Conservation (phyloP, 2,888 invertebrate species). For the Tridacna crocea region DNA sequence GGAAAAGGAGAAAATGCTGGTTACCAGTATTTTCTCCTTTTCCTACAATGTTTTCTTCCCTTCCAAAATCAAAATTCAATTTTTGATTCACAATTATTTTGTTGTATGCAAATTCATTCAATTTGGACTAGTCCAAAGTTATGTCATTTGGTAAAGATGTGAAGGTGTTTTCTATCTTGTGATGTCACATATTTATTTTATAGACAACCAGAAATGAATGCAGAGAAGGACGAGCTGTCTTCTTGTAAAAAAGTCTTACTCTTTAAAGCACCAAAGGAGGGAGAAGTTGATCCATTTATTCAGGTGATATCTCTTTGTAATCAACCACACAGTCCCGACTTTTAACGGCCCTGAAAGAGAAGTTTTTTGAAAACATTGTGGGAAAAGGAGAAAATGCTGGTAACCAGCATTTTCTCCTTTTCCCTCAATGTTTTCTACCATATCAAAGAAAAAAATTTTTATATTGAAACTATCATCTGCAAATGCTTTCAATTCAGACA, state of each 20-base stretch:
- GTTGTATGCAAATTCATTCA: too few relatives aligned
- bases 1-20: too few relatives aligned
- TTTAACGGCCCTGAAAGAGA: not conserved
- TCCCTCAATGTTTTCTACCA: not conserved
- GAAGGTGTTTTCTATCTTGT: not conserved
- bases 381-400: too few relatives aligned
- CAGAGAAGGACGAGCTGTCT: not conserved
- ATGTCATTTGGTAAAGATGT: too few relatives aligned
- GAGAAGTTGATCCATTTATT: constrained; percentile 41
- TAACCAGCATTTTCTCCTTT: not conserved
- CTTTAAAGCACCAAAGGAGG: constrained; percentile 48
- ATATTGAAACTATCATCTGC: too few relatives aligned
- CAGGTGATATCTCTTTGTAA: constrained; percentile 1
- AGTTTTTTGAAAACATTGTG: not conserved
- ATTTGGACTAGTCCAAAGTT: too few relatives aligned
- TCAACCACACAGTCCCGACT: not conserved
- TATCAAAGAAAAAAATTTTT: not conserved
- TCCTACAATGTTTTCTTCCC: too few relatives aligned
- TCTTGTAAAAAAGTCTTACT: constrained; percentile 32
- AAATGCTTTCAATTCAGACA: not conserved
- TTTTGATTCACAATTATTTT: too few relatives aligned
- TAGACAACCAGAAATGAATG: not conserved
- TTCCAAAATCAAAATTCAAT: too few relatives aligned
- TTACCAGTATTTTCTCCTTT: too few relatives aligned
- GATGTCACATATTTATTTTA: not conserved